Conservation (phyloP, 2,888 invertebrate genomes). For the Protophormia terraenovae region DNA sequence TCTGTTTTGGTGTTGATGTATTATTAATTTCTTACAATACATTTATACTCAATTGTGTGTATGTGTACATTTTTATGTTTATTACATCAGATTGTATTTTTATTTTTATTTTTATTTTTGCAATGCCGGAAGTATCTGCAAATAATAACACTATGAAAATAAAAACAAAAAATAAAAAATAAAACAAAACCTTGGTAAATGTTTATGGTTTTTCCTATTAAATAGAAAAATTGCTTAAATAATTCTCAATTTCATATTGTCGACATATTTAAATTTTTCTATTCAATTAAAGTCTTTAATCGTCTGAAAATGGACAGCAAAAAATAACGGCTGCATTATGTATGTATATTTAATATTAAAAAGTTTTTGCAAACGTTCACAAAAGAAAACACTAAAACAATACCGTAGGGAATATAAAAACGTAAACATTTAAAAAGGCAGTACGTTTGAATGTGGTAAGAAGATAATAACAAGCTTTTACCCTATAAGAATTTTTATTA, state of each 20-base stretch:
- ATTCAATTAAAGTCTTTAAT: neutral
- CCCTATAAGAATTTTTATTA: too few relatives aligned
- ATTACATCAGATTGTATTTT: neutral
- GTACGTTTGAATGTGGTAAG: too few relatives aligned
- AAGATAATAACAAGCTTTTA: too few relatives aligned
- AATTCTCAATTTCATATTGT: neutral
- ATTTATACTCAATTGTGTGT: neutral
- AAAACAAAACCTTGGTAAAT: neutral
- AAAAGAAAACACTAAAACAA: neutral
- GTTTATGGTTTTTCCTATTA: neutral
- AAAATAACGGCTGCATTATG: neutral
- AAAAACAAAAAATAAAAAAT: neutral
- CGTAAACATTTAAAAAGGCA: neutral
- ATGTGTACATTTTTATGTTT: neutral
- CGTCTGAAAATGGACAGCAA: neutral
- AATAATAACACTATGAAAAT: neutral
- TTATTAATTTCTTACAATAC: neutral
- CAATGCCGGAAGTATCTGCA: neutral
- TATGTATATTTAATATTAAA: neutral
- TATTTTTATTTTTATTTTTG: neutral
- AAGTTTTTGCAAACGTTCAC: neutral
- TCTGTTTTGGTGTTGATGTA: neutral
- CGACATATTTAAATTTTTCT: neutral
- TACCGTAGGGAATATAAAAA: neutral
- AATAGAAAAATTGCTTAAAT: neutral